phyloP scores from a whole-genome alignment of 2,888 invertebrate species.

The Beris chalybata region DNA sequence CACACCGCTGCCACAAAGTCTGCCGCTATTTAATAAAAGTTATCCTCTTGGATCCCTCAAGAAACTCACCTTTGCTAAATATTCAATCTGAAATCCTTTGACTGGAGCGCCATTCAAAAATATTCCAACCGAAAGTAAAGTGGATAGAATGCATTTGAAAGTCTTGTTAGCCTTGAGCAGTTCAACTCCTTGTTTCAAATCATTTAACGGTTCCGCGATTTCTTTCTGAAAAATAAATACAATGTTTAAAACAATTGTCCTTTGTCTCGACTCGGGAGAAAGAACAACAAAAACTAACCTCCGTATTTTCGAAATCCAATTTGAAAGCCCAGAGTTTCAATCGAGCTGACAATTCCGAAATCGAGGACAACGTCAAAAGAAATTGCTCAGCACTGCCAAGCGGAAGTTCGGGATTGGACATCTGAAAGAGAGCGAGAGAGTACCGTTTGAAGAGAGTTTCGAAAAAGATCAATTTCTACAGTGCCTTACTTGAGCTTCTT shows the following conservation, averaged over 20 bases:
- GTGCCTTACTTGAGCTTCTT: constrained; percentile 78
- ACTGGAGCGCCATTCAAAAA: constrained; percentile 92
- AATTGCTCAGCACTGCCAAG: constrained; percentile 96
- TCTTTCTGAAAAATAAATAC: constrained; percentile 67
- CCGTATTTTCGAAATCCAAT: constrained; percentile 95
- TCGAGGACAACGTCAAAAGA: constrained; percentile 92
- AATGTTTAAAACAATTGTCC: too few species aligned
- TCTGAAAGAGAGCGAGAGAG: constrained; percentile 38
- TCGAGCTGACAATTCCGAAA: constrained; percentile 90
- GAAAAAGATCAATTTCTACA: neutral
- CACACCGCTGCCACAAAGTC: too few species aligned
- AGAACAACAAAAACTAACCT: constrained; percentile 61
- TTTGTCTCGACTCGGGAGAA: too few species aligned
- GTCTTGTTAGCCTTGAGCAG: constrained; percentile 89
- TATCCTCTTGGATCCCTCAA: too few species aligned
- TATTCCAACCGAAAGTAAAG: constrained; percentile 92
- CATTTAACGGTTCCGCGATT: constrained; percentile 98
- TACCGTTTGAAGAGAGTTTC: neutral
- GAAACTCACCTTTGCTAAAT: constrained; percentile 73
- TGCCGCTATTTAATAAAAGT: too few species aligned
- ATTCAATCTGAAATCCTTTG: constrained; percentile 97
- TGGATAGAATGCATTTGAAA: constrained; percentile 91
- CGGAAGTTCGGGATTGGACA: constrained; percentile 55
- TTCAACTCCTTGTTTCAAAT: constrained; percentile 95
- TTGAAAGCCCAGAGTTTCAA: constrained; percentile 98